Evolutionary conservation across 2,797 vertebrate species (phyloP).

Genomic region (Psittacula derbiana): DNA sequence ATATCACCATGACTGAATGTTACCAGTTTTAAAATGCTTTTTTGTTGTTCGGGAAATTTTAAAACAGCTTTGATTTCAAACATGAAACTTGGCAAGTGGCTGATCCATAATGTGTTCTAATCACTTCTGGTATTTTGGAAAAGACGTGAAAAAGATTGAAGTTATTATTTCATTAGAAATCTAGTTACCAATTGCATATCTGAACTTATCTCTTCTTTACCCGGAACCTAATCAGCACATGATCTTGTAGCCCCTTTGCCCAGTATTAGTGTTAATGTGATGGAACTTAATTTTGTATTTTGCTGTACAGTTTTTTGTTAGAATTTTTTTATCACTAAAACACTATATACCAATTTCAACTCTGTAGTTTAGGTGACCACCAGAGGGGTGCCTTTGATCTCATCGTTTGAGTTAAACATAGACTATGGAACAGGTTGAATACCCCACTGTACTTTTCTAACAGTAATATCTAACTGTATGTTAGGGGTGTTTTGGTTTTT

Average conservation of each 20-base stretch:
- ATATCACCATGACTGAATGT: conserved; percentile 66
- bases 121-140: conserved; percentile 76
- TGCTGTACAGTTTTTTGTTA: neutral
- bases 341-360: neutral
- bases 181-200: conserved; percentile 23
- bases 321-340: neutral
- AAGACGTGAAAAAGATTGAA: conserved; percentile 66
- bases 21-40: conserved; percentile 71
- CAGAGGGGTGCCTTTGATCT: neutral
- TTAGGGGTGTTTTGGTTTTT: neutral
- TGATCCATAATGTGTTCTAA: conserved; percentile 75
- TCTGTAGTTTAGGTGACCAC: neutral
- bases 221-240: neutral
- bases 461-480: neutral
- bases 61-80: conserved; percentile 79
- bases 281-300: neutral
- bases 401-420: neutral
- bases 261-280: neutral
- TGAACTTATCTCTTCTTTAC: neutral
- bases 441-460: neutral
- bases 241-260: neutral
- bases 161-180: conserved; percentile 64
- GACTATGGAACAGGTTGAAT: neutral
- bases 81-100: conserved; percentile 72
- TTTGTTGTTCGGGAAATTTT: conserved; percentile 73